A percentile compares a stretch with the other conserved stretches of the same genome.
These are phyloP conservation scores for Characodon lateralis DNA, from an alignment of 2,797 vertebrate genomes.

Conservation along the genomic window DNA sequence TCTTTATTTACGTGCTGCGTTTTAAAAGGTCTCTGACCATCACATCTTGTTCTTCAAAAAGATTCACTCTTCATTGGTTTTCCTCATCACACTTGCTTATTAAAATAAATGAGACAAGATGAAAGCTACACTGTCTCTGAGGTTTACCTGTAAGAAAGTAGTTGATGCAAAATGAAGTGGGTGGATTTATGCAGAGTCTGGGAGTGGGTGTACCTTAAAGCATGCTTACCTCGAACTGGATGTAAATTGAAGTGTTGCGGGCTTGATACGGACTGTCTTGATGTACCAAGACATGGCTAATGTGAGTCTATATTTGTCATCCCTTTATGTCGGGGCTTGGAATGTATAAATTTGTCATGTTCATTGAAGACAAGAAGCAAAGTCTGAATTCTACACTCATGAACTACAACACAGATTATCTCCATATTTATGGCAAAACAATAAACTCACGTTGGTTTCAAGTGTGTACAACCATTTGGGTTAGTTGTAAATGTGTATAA, in stretches of 20 bases:
- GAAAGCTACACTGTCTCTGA: neutral
- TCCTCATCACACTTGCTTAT: neutral
- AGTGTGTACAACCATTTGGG: neutral
- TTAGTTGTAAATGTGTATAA: neutral
- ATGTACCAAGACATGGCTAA: neutral
- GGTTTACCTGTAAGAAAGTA: slow-evolving; percentile 7
- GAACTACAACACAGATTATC: slow-evolving; percentile 6
- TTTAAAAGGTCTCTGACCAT: neutral
- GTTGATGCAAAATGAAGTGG: neutral
- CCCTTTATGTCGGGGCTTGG: neutral
- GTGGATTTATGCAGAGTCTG: neutral
- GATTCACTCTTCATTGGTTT: neutral
- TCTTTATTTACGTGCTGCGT: neutral
- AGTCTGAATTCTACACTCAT: slow-evolving; percentile 16
- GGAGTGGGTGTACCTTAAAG: neutral
- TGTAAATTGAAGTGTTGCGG: neutral
- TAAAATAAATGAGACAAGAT: slow-evolving; percentile 6
- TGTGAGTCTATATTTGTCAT: neutral
- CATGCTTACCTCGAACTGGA: neutral
- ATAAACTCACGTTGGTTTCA: neutral
- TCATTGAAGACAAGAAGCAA: slow-evolving; percentile 4
- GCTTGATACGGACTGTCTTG: neutral
- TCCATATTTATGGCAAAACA: neutral
- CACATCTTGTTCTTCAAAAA: slow-evolving; percentile 6
- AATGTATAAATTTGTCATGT: slow-evolving; percentile 2